Percentiles rank a stretch among this genome's conserved stretches.
phyloP scores from a whole-genome alignment of 2,888 invertebrate genomes.

The Drosophila pegasa region DNA sequence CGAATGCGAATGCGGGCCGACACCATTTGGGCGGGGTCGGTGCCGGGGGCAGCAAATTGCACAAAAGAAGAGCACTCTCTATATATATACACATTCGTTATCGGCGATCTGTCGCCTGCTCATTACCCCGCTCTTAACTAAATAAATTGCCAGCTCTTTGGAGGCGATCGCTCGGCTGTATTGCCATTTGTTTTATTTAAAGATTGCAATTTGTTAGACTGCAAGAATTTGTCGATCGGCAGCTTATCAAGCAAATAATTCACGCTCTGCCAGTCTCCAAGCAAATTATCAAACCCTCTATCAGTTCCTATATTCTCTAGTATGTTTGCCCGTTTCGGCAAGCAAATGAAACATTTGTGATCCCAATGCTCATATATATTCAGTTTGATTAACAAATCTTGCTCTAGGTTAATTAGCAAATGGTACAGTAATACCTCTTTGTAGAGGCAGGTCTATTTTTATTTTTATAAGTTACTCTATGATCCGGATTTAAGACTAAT shows the following conservation, averaged over 20 bases:
- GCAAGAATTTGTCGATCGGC: constrained; percentile 5
- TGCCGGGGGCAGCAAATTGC: constrained; percentile 3
- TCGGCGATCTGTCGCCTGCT: constrained; percentile 53
- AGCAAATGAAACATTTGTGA: background rate
- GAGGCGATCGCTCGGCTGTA: background rate
- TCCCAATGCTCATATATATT: background rate
- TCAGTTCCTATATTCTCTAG: background rate
- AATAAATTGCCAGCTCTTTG: constrained; percentile 39
- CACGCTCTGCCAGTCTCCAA: background rate
- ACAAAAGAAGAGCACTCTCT: constrained; percentile 18
- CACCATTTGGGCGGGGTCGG: constrained; percentile 36
- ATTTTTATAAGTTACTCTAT: too few species aligned
- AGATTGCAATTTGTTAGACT: constrained; percentile 18
- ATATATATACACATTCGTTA: constrained; percentile 37
- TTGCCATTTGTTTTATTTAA: constrained; percentile 16
- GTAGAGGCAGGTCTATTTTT: background rate
- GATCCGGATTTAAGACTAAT: too few species aligned
- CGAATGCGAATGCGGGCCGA: constrained; percentile 42
- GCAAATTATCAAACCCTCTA: background rate
- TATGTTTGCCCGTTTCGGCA: background rate
- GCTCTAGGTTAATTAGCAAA: background rate
- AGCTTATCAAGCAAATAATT: constrained; percentile 17
- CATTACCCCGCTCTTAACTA: constrained; percentile 54
- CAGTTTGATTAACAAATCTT: too few species aligned
- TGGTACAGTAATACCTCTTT: background rate